Evolutionary conservation across 2,113 vertebrate species (phyloP), one percentile per base, ranked within the genome.

Genomic region (Eurystomus gularis): DNA sequence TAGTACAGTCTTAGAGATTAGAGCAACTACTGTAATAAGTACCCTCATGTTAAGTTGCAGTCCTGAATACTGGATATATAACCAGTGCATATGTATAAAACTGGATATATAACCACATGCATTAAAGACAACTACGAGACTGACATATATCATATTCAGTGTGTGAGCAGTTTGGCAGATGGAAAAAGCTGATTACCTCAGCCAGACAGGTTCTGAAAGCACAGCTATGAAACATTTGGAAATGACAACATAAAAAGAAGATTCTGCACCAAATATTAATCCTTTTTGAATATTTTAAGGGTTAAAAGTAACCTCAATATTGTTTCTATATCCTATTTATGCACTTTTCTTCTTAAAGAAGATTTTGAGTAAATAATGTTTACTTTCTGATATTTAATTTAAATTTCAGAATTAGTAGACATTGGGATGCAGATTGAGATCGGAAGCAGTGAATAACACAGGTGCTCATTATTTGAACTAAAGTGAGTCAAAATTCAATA

Each of bases 401-500:
- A 48, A 5, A 62, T 57, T 86, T 77, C 64, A 77, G 46, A 88
- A 66, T 88, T 58, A 70, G 55, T 39, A 83, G 40, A 66, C 37
- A 66, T 31, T 65, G 49, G 54, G 29, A 80, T 72, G n/a, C 40
- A 89, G 72, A 84, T 73, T 81, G 61, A 95, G 58, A 87, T 61
- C 40, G 37, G 39, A 76, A 95, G 35, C 21, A 73, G 33, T 86
- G 87, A 96, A 88, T 86, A 93, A 93, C 57, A 85, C 26, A 75
- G 40, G 31, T 80, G 86, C 39, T 95, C 88, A 49, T 64, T 55
- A 85, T 85, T 82, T 31, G 24, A 90, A 58, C 20, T 51, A 6
- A 46, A 81, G 25, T 76, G 31, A 94, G 60, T 55, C 15, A 83
- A 95, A 96, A 91, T 92, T 90, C 71, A 87, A 20, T 66, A 91